Base-by-base conservation (phyloP, 53 echinoderm and acorn worm species). In the Temnopleurus reevesii region DNA sequence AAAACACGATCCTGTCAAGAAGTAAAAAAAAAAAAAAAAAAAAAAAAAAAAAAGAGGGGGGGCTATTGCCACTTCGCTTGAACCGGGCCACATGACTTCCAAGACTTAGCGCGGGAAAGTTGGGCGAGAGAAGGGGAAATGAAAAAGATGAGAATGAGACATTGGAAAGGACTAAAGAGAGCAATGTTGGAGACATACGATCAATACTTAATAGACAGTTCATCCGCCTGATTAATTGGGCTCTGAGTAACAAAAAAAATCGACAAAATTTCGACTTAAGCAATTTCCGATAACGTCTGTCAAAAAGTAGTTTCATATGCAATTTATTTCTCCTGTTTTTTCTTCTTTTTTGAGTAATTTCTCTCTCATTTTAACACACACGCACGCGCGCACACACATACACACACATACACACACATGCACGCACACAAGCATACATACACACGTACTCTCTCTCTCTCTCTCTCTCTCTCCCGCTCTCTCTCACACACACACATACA, bases 141-240 rank as follows among this genome's bases (percentile, higher is more conserved):
- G 71, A 41, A 71, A 36, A 38, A 41, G 38, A 71, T 41, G 71
- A 23, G 18, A 71, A 71, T 36, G 71, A 41, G 71, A 71, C 38
- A 41, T 19, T 36, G 21, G 8, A 71, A 71, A 41, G 36, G 71
- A 71, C 38, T 71, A 41, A n/a, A 18, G 71, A n/a, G 71, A 38
- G 71, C 19, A 71, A 71, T 71, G n/a, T 15, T n/a, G 41, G 71
- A 71, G 71, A 71, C 71, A 27, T 36, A 79, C 49, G 79, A 79
- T 79, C 79, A 79, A 79, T 79, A 79, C 28, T 26, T 79, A 79
- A 79, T 47, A 79, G 79, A 49, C 79, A 26, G 27, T 79, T 49
- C 79, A 79, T 79, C 79, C 27, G 79, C 79, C 46, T 79, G 79
- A 79, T 79, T 79, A 79, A 79, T 79, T 79, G 79, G 46, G 46